These are phyloP conservation scores for Plagodis pulveraria DNA, from an alignment of 2,888 invertebrate species.

Conservation along the genomic window DNA sequence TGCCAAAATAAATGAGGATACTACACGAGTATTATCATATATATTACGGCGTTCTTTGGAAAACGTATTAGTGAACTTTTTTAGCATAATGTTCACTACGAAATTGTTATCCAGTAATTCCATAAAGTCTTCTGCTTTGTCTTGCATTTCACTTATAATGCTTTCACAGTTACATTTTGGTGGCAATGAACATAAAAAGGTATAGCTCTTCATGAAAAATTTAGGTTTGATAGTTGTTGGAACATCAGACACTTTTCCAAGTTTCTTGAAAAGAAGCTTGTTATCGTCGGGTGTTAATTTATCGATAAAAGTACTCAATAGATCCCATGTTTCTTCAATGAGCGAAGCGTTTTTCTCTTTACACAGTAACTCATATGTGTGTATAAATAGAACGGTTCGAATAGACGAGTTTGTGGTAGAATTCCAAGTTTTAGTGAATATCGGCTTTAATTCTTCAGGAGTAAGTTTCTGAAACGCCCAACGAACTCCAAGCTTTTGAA, in stretches of 20 bases:
- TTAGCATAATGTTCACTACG: slow-evolving; percentile 43
- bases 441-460: slow-evolving; percentile 46
- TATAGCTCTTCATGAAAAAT: slow-evolving; percentile 53
- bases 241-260: slow-evolving; percentile 42
- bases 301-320: slow-evolving; percentile 55
- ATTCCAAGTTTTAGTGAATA: slow-evolving; percentile 53
- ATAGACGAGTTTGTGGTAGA: slow-evolving; percentile 54
- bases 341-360: slow-evolving; percentile 42
- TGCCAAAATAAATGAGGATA: slow-evolving; percentile 44
- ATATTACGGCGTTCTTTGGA: slow-evolving; percentile 19
- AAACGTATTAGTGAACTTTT: slow-evolving; percentile 36
- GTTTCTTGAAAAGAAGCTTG: slow-evolving; percentile 47
- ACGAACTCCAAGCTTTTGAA: slow-evolving; percentile 60
- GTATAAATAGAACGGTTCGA: slow-evolving; percentile 50
- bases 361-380: slow-evolving; percentile 48
- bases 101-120: slow-evolving; percentile 48
- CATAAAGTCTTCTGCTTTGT: slow-evolving; percentile 40
- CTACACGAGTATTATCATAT: slow-evolving; percentile 20
- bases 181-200: slow-evolving; percentile 47
- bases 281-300: slow-evolving; percentile 54
- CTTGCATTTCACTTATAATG: slow-evolving; percentile 35
- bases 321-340: slow-evolving; percentile 48
- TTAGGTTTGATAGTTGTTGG: slow-evolving; percentile 43
- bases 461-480: slow-evolving; percentile 50
- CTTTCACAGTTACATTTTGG: slow-evolving; percentile 38